Percentiles rank a stretch among this genome's conserved stretches.
Evolutionary conservation across 2,113 vertebrate genomes (phyloP).

Genomic region (Toxostoma redivivum): DNA sequence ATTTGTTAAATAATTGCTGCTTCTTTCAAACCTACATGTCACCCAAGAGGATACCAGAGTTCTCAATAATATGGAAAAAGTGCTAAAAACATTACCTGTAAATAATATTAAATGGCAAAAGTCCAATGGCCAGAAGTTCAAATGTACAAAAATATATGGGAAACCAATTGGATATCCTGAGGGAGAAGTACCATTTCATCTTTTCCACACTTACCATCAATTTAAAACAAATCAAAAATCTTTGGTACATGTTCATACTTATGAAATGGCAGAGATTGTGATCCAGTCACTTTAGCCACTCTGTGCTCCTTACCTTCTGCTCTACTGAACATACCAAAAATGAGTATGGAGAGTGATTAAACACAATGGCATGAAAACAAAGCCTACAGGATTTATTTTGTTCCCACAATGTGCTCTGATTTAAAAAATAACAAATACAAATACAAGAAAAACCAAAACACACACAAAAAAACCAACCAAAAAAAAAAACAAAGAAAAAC

Average conservation of each 20-base stretch:
- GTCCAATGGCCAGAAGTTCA: neutral
- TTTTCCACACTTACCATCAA: neutral
- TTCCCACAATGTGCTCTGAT: neutral
- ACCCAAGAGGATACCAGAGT: neutral
- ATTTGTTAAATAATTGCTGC: neutral
- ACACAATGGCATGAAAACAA: neutral
- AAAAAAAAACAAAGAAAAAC: no score
- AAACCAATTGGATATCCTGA: neutral
- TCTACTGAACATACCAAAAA: neutral
- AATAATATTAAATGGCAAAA: neutral
- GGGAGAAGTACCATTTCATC: neutral
- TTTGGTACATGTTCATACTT: neutral
- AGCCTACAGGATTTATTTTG: neutral
- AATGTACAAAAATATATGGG: neutral
- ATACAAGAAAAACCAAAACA: neutral
- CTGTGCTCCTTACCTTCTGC: neutral
- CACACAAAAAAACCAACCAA: fast-evolving
- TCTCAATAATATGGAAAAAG: neutral
- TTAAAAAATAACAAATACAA: neutral
- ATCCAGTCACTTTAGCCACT: neutral
- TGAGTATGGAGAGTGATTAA: neutral
- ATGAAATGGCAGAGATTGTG: neutral
- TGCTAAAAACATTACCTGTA: neutral
- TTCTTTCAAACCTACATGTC: neutral
- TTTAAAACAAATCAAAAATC: neutral